Evolutionary conservation across 2,888 invertebrate species (phyloP), one percentile per base, ranked within the genome.

Genomic region (Galerucella nymphaeae): DNA sequence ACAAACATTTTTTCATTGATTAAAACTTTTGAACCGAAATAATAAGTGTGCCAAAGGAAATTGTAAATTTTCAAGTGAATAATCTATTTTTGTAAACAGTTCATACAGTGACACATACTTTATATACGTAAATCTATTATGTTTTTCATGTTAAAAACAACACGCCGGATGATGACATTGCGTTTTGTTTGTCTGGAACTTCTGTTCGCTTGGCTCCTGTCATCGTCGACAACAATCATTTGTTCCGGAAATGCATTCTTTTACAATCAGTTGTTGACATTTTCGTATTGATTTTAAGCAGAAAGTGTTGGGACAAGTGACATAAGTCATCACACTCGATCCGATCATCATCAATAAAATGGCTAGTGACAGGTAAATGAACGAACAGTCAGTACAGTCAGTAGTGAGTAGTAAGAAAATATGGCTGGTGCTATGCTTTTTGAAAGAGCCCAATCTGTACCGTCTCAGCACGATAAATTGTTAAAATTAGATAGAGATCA

Each of bases 371-470:
- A 62, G 2, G 41, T 41, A 62, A 42, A 41, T 20, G 14, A 41
- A 62, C 41, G 42, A 38, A 59, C 30, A 16, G 30, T 59, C 38
- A 59, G 59, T 59, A 61, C 38, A 41, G 38, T 41, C 42, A 62
- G 61, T 62, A 62, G 61, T 62, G 61, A 83, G 80, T 78, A 71
- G 71, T 71, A 77, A 64, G 18, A 77, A 82, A 90, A 88, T 87
- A 96, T 96, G 95, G 95, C 95, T 87, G 95, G 95, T 88, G 95
- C 95, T 86, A 94, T 94, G 92, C 91, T 95, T 90, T 94, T 95
- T 86, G 95, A 95, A 89, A 90, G 94, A 87, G 92, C 94, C 85
- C 93, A 93, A 88, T 91, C 94, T 81, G 90, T 93, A 82, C 91
- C 93, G 85, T 91, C 91, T 79, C 92, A 92, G 88, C 91, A 93